These are phyloP conservation scores for Danaus chrysippus DNA, from an alignment of 2,888 invertebrate species.

Conservation along the genomic window DNA sequence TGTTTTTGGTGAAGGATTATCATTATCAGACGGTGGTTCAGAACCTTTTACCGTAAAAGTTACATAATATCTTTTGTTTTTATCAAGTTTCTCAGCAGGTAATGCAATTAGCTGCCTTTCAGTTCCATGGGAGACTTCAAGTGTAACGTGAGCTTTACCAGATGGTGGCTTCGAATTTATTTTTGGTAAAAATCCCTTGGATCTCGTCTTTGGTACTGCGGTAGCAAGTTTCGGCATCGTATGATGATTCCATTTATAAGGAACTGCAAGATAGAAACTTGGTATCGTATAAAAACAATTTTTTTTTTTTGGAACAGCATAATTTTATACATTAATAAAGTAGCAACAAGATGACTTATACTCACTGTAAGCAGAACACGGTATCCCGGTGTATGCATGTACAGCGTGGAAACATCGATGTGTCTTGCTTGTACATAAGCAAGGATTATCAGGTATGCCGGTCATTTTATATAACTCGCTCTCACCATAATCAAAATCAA, in stretches of 20 bases:
- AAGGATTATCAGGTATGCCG: constrained; percentile 84
- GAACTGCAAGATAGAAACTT: constrained; percentile 76
- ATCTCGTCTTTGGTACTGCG: constrained; percentile 64
- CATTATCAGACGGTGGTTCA: constrained; percentile 77
- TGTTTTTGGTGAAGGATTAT: constrained; percentile 62
- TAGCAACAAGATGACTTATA: background rate
- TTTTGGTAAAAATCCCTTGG: constrained; percentile 83
- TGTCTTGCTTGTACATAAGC: constrained; percentile 91
- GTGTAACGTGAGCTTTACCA: constrained; percentile 79
- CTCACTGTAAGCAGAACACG: constrained; percentile 93
- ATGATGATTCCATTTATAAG: constrained; percentile 87
- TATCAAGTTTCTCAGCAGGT: constrained; percentile 91
- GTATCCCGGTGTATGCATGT: constrained; percentile 93
- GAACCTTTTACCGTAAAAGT: constrained; percentile 94
- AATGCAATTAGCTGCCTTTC: constrained; percentile 92
- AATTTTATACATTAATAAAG: background rate
- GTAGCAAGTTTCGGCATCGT: constrained; percentile 86
- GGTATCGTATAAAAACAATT: constrained; percentile 2
- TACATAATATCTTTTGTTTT: constrained; percentile 94
- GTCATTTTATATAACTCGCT: constrained; percentile 81
- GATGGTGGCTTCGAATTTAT: constrained; percentile 75
- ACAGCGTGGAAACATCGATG: constrained; percentile 94
- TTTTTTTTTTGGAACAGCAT: background rate
- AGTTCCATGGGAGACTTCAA: constrained; percentile 91
- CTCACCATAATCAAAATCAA: constrained; percentile 75